phyloP scores from a whole-genome alignment of 2,797 vertebrate genomes.

The Nyctibius grandis region DNA sequence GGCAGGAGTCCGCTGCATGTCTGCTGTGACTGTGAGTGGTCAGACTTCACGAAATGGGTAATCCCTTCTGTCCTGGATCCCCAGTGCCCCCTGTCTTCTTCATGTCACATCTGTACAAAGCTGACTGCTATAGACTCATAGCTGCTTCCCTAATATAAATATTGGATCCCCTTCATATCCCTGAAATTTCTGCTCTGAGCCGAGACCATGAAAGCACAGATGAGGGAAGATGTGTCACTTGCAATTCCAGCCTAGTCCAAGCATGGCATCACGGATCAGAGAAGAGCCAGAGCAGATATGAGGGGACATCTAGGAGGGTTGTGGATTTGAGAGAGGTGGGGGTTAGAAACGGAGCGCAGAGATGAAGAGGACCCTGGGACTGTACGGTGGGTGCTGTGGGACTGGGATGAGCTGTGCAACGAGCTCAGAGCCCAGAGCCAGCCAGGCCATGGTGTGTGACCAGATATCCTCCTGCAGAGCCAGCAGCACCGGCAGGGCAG shows the following conservation, averaged over 20 bases:
- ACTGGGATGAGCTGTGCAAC: neutral
- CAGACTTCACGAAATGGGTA: neutral
- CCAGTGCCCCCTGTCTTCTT: neutral
- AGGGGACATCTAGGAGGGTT: neutral
- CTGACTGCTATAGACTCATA: neutral
- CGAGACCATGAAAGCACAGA: neutral
- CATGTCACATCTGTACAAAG: neutral
- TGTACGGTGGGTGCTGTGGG: accelerated
- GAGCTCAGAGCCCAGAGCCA: neutral
- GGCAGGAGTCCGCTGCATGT: neutral
- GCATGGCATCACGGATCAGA: accelerated
- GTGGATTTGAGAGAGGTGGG: neutral
- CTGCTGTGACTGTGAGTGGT: neutral
- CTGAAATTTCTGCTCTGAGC: neutral
- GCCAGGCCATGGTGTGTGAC: neutral
- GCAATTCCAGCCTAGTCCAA: neutral
- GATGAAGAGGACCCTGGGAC: neutral
- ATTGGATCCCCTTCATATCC: neutral
- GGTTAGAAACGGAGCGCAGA: neutral
- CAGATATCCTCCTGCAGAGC: neutral
- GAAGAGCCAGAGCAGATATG: neutral
- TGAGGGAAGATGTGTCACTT: accelerated
- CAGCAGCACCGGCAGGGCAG: neutral
- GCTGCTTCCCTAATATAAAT: neutral
- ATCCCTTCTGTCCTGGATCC: neutral